Evolutionary conservation across 1,140 invertebrate genomes (phyloP).

Genomic region (Chironomus striatipennis): DNA sequence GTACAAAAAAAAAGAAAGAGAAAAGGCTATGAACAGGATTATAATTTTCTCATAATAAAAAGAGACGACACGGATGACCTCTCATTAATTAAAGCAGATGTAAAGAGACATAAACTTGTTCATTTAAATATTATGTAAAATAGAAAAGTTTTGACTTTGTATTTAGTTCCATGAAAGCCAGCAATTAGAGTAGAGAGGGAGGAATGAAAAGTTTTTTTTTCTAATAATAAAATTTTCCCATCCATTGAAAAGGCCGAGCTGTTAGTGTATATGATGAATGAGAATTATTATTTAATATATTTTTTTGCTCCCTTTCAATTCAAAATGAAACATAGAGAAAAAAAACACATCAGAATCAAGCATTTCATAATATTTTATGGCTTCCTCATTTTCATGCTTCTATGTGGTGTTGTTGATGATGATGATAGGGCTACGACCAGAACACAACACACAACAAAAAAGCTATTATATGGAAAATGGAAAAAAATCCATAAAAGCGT

Average conservation of each 20-base stretch:
- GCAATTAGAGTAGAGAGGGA: too few species aligned
- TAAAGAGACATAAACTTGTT: neutral
- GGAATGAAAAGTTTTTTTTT: too few species aligned
- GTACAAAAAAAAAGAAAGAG: neutral
- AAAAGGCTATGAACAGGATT: constrained; percentile 6
- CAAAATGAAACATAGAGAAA: too few species aligned
- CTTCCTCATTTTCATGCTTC: neutral
- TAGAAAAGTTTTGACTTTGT: too few species aligned
- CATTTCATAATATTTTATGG: neutral
- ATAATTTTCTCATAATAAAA: too few species aligned
- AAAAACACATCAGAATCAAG: constrained; percentile 4
- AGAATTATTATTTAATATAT: too few species aligned
- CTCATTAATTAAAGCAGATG: neutral
- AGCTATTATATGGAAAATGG: constrained; percentile 5
- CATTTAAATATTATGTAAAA: too few species aligned
- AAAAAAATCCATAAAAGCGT: constrained; percentile 2
- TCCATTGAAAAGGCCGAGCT: too few species aligned
- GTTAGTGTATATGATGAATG: too few species aligned
- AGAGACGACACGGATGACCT: neutral
- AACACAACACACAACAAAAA: neutral
- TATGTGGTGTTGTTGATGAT: neutral
- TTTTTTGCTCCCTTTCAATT: too few species aligned
- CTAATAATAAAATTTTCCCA: too few species aligned
- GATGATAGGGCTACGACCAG: constrained; percentile 3
- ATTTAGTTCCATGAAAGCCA: too few species aligned